Conservation (phyloP, 2,113 vertebrate genomes). For the Pseudopodoces humilis region DNA sequence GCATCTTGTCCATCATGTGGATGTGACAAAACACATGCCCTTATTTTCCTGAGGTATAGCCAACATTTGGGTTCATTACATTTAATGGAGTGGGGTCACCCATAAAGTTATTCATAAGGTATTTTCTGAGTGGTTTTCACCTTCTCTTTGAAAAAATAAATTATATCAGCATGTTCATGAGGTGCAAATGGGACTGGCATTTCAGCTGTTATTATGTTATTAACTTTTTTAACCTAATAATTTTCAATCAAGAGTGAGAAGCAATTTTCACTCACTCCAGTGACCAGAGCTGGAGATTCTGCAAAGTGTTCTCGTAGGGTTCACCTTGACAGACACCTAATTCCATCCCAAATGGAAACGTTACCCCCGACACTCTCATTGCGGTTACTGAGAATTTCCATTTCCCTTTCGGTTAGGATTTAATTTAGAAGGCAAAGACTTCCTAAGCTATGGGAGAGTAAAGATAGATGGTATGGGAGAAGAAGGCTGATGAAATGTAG, state of each 20-base stretch:
- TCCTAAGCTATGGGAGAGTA: conserved; percentile 65
- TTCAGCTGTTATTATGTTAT: conserved; percentile 61
- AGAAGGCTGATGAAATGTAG: conserved; percentile 68
- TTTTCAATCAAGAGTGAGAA: conserved; percentile 56
- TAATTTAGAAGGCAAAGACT: conserved; percentile 67
- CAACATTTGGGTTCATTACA: conserved; percentile 43
- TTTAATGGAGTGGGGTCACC: conserved; percentile 39
- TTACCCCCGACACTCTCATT: neutral
- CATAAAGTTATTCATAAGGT: conserved; percentile 36
- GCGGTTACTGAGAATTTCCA: conserved; percentile 52
- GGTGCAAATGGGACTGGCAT: conserved; percentile 53
- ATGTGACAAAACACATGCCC: conserved; percentile 48
- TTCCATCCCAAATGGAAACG: conserved; percentile 43
- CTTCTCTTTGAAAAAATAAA: conserved; percentile 57
- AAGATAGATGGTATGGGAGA: conserved; percentile 67
- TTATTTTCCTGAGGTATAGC: conserved; percentile 53
- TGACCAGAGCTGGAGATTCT: conserved; percentile 28
- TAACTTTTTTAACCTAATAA: conserved; percentile 63
- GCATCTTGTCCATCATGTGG: conserved; percentile 30
- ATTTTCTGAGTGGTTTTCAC: conserved; percentile 58
- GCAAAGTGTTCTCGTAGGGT: neutral
- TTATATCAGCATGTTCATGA: conserved; percentile 33
- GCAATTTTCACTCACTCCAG: conserved; percentile 48
- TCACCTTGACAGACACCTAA: conserved; percentile 50
- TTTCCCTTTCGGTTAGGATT: conserved; percentile 62